Evolutionary conservation across 2,797 vertebrate genomes (phyloP), one percentile per base, ranked within the genome.

Genomic region (Sebastolobus altivelis): DNA sequence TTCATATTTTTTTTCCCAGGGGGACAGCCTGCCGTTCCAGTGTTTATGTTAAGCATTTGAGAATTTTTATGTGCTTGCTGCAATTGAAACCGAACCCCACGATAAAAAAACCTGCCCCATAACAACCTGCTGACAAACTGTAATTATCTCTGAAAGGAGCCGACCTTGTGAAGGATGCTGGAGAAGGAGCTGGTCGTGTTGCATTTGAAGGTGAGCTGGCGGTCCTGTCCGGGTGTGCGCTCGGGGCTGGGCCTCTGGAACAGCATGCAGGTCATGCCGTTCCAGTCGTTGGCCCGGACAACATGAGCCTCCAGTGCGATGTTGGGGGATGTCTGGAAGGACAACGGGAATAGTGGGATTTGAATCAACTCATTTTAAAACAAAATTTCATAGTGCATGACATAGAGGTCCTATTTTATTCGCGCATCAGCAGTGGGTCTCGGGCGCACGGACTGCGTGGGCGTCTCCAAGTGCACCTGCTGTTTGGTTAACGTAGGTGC

Each of bases 231-330:
- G 0, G 94, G 91, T 1, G 94, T 80, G 8, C 97, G 97, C 79
- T 99, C 98, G 0, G 96, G 49, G 90, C 86, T 75, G 90, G 92
- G 79, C 89, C 97, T 99, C 94, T 98, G 98, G 94, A 98, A 96
- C n/a, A 99, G 94, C 20, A 97, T 97, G 94, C 99, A 99, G 8
- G 97, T 98, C 98, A 99, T 99, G 22, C 98, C 98, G 4, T 97
- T 97, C 95, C 99, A 99, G 85, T 97, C 96, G 8, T 90, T 92
- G 65, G 96, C 94, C 85, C 97, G 97, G 92, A 99, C 96, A 37
- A 96, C 89, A 37, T 99, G 98, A 27, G 97, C 97, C 93, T 99
- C 98, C 89, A 99, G 95, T 7, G 98, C 98, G 40, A 99, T 98
- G 89, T 99, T 99, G 86, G 96, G 97, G 56, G 98, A 99, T 63